Base-by-base conservation (phyloP, 1,140 invertebrate genomes). In the Bombus picipes region DNA sequence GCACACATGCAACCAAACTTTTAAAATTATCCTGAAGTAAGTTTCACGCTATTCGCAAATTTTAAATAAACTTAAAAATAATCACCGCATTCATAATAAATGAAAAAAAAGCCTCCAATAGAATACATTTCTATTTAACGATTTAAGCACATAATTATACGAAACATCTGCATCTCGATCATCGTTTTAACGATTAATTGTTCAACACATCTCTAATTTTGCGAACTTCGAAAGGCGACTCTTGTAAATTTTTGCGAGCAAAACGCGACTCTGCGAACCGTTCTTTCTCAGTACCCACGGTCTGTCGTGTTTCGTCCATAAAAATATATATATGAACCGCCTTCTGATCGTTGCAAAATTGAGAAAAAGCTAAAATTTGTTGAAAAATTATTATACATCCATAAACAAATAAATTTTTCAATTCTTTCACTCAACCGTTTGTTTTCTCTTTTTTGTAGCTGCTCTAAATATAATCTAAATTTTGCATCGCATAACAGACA, bases 401-500 rank as follows among this genome's bases (percentile, higher is more conserved):
- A 41, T 65, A 74, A n/a, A 57, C n/a, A 65, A 15, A 82, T 47
- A 57, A 86, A 75, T 37, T 34, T 57, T n/a, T 68, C 25, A 25
- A 43, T 57, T 9, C 57, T 62, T 68, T 39, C n/a, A 37, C 15
- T 78, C 32, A 85, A n/a, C 15, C 32, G 13, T 32, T 53, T 32
- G 18, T 47, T 74, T 47, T 57, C 25, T 25, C 68, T 62, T 86
- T 68, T 39, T 73, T 18, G 13, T 25, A 80, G 18, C 65, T 53
- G 4, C 34, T 59, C 15, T 86, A 86, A 80, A 43, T 83, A 68
- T 84, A 87, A 75, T 68, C 76, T 84, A 89, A 65, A 89, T 53
- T 87, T 84, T 76, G 57, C 81, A 87, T 81, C 72, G 70, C 66
- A 82, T 57, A 65, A 34, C 79, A 88, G 76, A 88, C 76, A 89